Conservation (phyloP, 2,113 vertebrate genomes). For the Ailurus styani region DNA sequence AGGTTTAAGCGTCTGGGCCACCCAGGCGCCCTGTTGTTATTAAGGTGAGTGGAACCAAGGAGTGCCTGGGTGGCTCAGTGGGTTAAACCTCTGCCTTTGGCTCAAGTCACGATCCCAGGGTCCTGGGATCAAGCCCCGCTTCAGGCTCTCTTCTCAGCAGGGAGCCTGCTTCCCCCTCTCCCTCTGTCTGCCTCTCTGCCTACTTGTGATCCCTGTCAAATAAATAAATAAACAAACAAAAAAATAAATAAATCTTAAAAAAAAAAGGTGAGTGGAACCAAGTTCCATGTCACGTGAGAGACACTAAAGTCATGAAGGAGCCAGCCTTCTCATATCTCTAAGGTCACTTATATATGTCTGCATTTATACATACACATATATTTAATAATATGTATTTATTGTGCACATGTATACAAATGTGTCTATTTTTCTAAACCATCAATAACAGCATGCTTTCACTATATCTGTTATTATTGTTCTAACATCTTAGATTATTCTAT, state of each 20-base stretch:
- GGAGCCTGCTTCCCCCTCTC: no score
- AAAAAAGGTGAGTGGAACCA: not conserved
- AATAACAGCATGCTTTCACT: not conserved
- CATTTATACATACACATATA: not conserved
- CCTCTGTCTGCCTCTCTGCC: no score
- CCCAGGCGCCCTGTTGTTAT: not conserved
- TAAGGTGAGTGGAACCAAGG: not conserved
- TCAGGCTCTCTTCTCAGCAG: no score
- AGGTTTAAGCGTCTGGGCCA: not conserved
- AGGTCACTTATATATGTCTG: not conserved
- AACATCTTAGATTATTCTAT: not conserved
- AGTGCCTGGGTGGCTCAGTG: no score
- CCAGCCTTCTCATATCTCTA: not conserved
- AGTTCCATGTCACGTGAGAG: not conserved
- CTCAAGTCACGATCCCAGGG: no score
- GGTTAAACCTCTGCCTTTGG: no score
- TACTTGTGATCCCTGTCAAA: no score
- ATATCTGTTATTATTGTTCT: not conserved
- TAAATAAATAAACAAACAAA: no score
- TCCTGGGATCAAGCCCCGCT: no score
- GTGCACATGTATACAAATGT: not conserved
- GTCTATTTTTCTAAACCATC: not conserved
- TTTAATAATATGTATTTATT: not conserved
- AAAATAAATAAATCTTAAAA: no score
- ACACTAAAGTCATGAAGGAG: not conserved